Conservation (phyloP, 2,888 invertebrate genomes). For the Criorhina ranunculi region DNA sequence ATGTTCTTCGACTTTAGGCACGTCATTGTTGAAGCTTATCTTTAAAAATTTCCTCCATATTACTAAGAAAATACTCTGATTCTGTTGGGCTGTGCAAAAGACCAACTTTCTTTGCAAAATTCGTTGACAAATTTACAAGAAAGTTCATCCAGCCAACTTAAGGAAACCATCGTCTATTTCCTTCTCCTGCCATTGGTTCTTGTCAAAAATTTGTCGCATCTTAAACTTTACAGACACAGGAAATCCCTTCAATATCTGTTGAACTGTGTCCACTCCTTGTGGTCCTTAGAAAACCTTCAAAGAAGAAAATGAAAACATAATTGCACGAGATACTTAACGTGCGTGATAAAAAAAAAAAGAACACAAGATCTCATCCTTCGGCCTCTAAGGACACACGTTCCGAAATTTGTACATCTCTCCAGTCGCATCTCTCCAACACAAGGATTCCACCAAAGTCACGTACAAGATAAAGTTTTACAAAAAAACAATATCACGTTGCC, state of each 20-base stretch:
- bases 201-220: neutral
- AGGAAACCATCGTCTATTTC: neutral
- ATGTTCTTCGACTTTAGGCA: too few species aligned
- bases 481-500: slow-evolving; percentile 51
- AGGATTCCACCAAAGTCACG: slow-evolving; percentile 69
- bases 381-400: slow-evolving; percentile 27
- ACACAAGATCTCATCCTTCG: slow-evolving; percentile 9
- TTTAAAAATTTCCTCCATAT: too few species aligned
- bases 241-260: slow-evolving; percentile 1
- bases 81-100: too few species aligned
- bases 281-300: slow-evolving; percentile 11
- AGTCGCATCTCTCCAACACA: slow-evolving; percentile 38
- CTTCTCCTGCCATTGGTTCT: neutral
- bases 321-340: slow-evolving; percentile 35
- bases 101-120: too few species aligned
- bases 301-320: slow-evolving; percentile 31
- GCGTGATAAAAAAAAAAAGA: slow-evolving; percentile 40
- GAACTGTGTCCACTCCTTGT: slow-evolving; percentile 6
- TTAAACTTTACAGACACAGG: slow-evolving; percentile 9
- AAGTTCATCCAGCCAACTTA: too few species aligned
- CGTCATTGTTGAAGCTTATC: too few species aligned
- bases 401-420: slow-evolving; percentile 13
- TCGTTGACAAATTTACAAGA: too few species aligned
- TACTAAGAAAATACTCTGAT: too few species aligned
- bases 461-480: slow-evolving; percentile 49